Evolutionary conservation across 2,888 invertebrate genomes (phyloP).

Genomic region (Pseudococcus longispinus): DNA sequence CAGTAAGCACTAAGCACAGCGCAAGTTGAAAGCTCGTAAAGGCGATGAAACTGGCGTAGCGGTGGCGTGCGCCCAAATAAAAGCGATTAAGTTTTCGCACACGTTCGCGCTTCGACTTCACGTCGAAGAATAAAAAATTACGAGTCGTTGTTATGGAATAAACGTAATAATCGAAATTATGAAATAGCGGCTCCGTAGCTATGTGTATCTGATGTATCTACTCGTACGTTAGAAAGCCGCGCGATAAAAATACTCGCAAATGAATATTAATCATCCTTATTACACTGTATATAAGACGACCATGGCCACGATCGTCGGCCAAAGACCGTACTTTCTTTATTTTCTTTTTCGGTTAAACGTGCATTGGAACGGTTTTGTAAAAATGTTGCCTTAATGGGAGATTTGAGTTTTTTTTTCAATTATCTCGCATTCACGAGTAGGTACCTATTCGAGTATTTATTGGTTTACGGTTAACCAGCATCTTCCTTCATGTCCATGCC

Average conservation of each 20-base stretch:
- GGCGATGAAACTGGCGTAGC: background rate
- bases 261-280: background rate
- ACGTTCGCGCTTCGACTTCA: background rate
- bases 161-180: background rate
- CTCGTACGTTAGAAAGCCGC: background rate
- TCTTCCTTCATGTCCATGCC: background rate
- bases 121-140: background rate
- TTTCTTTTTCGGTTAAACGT: conserved; percentile 20
- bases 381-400: background rate
- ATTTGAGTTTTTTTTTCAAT: background rate
- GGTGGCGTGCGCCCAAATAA: background rate
- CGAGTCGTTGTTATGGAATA: background rate
- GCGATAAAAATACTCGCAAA: background rate
- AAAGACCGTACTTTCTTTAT: background rate
- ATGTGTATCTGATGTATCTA: background rate
- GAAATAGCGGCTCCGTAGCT: background rate
- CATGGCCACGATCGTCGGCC: background rate
- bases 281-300: background rate
- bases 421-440: background rate
- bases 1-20: background rate
- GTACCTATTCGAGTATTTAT: background rate
- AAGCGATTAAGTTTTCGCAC: background rate
- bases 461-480: background rate
- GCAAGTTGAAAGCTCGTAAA: background rate
- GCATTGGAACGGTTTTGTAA: conserved; percentile 8